phyloP scores from a whole-genome alignment of 2,888 invertebrate species.

The Acrocyrtus sp. region DNA sequence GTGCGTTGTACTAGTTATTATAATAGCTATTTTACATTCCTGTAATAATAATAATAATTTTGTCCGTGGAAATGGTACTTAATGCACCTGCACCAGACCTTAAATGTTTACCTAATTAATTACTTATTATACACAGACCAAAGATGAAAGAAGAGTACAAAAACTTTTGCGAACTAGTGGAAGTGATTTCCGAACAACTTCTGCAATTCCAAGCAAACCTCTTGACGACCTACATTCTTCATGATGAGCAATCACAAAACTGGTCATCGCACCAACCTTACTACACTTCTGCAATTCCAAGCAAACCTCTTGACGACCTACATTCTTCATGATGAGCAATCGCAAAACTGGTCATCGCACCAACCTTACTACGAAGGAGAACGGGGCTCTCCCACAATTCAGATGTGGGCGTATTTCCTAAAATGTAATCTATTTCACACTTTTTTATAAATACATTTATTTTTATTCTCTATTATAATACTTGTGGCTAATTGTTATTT shows the following conservation, averaged over 20 bases:
- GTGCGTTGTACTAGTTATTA: not conserved
- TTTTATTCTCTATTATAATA: not conserved
- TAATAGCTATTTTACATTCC: not conserved
- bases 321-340: constrained; percentile 84
- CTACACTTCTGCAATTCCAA: constrained; percentile 82
- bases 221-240: constrained; percentile 81
- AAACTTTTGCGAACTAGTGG: constrained; percentile 71
- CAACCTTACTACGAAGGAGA: constrained; percentile 73
- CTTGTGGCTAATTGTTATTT: too few species aligned
- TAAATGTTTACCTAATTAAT: not conserved
- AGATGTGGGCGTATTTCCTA: constrained; percentile 92
- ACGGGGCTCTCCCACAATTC: constrained; percentile 82
- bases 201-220: constrained; percentile 83
- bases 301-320: constrained; percentile 81
- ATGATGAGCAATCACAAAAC: constrained; percentile 82
- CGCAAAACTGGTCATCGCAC: constrained; percentile 77
- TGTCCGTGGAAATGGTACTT: not conserved
- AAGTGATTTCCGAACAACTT: constrained; percentile 84
- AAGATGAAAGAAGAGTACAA: constrained; percentile 62
- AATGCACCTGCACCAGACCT: not conserved
- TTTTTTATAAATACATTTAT: too few species aligned
- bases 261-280: constrained; percentile 76
- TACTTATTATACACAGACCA: constrained; percentile 28
- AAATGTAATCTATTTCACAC: constrained; percentile 71
- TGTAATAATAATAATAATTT: not conserved